Evolutionary conservation across 2,888 invertebrate species (phyloP).

Genomic region (Conomelus anceps): DNA sequence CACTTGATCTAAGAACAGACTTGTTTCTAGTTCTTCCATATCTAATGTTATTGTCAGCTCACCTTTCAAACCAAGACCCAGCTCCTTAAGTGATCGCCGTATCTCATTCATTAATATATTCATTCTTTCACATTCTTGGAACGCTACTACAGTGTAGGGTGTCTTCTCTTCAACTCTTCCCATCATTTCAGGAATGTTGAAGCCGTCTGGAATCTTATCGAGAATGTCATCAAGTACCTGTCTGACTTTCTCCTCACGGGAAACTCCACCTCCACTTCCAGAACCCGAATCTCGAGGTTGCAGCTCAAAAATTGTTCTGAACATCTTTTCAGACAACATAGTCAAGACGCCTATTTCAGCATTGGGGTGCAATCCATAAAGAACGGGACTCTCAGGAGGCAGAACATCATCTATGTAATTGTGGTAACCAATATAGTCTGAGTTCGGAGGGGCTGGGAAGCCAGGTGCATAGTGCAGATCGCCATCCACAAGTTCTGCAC

Average conservation of each 20-base stretch:
- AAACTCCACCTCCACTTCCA: conserved; percentile 59
- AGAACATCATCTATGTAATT: conserved; percentile 77
- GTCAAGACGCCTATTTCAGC: conserved; percentile 93
- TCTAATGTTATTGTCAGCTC: conserved; percentile 87
- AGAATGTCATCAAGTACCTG: conserved; percentile 73
- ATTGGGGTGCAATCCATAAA: conserved; percentile 90
- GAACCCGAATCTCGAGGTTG: conserved; percentile 78
- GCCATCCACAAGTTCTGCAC: conserved; percentile 77
- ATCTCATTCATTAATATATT: conserved; percentile 79
- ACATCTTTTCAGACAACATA: conserved; percentile 74
- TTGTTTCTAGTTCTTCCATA: conserved; percentile 82
- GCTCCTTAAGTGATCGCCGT: conserved; percentile 70
- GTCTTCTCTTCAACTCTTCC: conserved; percentile 81
- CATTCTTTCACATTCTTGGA: conserved; percentile 94
- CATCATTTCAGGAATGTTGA: conserved; percentile 79
- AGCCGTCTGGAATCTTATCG: conserved; percentile 83
- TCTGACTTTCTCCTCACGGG: conserved; percentile 76
- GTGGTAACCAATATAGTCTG: conserved; percentile 82
- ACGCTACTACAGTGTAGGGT: conserved; percentile 84
- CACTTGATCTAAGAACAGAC: conserved; percentile 84
- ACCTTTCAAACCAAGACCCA: conserved; percentile 85
- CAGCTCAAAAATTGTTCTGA: conserved; percentile 79
- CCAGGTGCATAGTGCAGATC: conserved; percentile 75
- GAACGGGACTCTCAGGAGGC: conserved; percentile 79
- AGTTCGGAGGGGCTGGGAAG: conserved; percentile 81